These are phyloP conservation scores for Chymomyza caudatula DNA, from an alignment of 2,888 invertebrate genomes.

Conservation along the genomic window DNA sequence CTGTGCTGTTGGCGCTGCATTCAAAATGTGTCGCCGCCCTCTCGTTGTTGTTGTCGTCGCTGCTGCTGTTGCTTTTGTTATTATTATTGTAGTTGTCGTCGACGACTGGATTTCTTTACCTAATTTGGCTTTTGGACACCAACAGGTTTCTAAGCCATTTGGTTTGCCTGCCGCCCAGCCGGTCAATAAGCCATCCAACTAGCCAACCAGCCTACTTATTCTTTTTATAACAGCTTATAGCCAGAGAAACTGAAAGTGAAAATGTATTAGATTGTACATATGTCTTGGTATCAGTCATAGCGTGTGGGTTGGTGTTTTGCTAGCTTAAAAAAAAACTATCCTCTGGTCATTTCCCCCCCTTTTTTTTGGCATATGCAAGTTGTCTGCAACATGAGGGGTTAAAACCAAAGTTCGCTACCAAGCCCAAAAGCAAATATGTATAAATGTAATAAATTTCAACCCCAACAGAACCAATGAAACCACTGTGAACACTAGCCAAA, in stretches of 20 bases:
- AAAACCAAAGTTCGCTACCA: not conserved
- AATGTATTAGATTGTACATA: not conserved
- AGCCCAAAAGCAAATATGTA: not conserved
- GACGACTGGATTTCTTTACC: constrained; percentile 1
- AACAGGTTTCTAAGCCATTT: constrained; percentile 12
- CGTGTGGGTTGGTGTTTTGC: not conserved
- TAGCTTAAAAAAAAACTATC: not conserved
- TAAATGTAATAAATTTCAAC: not conserved
- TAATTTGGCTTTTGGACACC: constrained; percentile 13
- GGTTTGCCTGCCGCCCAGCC: not conserved
- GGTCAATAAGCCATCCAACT: not conserved
- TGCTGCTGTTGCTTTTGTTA: constrained; percentile 6
- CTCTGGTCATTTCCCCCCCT: not conserved
- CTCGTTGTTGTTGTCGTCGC: constrained; percentile 1
- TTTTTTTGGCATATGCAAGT: not conserved
- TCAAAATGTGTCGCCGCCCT: constrained; percentile 3
- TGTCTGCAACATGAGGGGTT: not conserved
- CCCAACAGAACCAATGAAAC: not conserved
- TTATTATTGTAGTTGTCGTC: not conserved
- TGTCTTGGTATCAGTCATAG: not conserved
- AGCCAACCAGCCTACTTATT: not conserved
- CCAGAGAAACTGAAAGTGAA: constrained; percentile 1
- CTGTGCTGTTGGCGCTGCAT: constrained; percentile 9
- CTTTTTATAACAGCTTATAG: not conserved
- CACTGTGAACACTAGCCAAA: not conserved